Base-by-base conservation (phyloP, 2,888 invertebrate species). In the Cheilosia urbana region DNA sequence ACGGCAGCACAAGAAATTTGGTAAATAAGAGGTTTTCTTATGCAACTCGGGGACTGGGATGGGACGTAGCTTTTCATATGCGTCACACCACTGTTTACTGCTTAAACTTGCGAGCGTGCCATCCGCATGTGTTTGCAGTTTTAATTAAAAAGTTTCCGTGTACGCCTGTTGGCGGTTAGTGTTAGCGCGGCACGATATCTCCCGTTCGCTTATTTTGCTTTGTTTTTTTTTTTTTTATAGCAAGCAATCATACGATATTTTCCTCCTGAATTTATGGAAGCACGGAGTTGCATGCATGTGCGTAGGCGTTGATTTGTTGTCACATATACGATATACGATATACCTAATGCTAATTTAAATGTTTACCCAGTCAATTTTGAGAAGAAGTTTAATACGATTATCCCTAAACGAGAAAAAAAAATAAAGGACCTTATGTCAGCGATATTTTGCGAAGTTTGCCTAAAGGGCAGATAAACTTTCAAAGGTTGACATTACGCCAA, bases 141-240 rank as follows among this genome's bases (percentile, higher is more conserved):
- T 75, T 75, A 75, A 75, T 75, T 75, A 75, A 75, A 75, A 75
- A 75, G 57, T 75, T 75, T 57, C 19, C 7, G 55, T 27, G 40
- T 47, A 34, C 27, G 42, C 40, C 55, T 47, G 19, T 75, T 55
- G 68, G 30, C 27, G 45, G 17, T 30, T 45, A 45, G 19, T 45
- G 68, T 30, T 11, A 30, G 34, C 4, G 40, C 27, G 19, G 37
- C 37, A 37, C 37, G n/a, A 53, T 53, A 37, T 27, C 65, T 21
- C 21, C 34, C 17, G 11, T 4, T n/a, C 15, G 15, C 30, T 45
- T 17, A 7, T 45, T 40, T 62, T 62, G 34, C 9, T 42, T 40
- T 1, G 4, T 40, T 34, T 24, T 58, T 58, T n/a, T 42, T 42
- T n/a, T 57, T 30, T 30, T 5, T 11, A 37, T 37, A 17, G 17